Evolutionary conservation across 2,797 vertebrate genomes (phyloP).

Genomic region (Erpetoichthys calabaricus): DNA sequence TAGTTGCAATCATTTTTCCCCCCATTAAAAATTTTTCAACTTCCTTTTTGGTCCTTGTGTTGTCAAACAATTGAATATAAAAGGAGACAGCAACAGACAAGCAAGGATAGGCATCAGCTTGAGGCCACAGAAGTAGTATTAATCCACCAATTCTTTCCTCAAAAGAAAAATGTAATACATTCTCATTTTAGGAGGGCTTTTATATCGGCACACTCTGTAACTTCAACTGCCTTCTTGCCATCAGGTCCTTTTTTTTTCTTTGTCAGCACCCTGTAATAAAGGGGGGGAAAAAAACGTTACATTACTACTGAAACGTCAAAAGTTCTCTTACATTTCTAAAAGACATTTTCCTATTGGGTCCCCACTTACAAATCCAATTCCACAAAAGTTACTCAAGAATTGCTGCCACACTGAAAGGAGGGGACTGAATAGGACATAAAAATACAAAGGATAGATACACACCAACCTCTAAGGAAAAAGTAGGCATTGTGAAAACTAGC

Average conservation of each 20-base stretch:
- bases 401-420: too few relatives aligned
- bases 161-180: background rate
- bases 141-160: slow-evolving; percentile 34
- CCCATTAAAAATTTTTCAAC: slow-evolving; percentile 19
- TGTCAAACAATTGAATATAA: slow-evolving; percentile 50
- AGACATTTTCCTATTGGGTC: too few relatives aligned
- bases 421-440: too few relatives aligned
- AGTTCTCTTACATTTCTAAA: too few relatives aligned
- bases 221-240: slow-evolving; percentile 59
- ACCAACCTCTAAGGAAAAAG: too few relatives aligned
- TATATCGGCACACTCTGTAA: slow-evolving; percentile 62
- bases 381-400: too few relatives aligned
- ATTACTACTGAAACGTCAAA: too few relatives aligned
- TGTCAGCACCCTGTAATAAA: slow-evolving; percentile 56
- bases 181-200: slow-evolving; percentile 60
- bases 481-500: too few relatives aligned
- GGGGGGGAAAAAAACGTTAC: slow-evolving; percentile 2
- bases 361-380: too few relatives aligned
- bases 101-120: slow-evolving; percentile 59
- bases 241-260: slow-evolving; percentile 59
- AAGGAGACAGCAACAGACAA: slow-evolving; percentile 57
- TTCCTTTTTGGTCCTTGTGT: slow-evolving; percentile 36
- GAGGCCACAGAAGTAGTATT: slow-evolving; percentile 57
- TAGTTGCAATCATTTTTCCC: too few relatives aligned
- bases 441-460: too few relatives aligned